Percentiles rank a stretch among this genome's conserved stretches.
These are phyloP conservation scores for Grammomys dolichurus DNA, from an alignment of 2,113 vertebrate species.

Conservation along the genomic window DNA sequence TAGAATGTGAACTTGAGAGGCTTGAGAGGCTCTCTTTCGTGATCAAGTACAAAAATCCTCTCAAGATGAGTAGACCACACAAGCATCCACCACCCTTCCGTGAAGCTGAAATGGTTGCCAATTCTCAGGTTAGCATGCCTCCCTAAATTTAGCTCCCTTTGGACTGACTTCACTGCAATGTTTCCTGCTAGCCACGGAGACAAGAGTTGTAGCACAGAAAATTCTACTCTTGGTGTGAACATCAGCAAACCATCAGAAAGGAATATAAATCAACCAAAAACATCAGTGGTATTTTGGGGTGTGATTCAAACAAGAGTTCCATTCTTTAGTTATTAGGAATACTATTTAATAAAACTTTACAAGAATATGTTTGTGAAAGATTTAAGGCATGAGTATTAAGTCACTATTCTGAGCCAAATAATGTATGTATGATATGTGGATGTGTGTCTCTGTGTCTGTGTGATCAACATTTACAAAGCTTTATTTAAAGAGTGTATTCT, in stretches of 20 bases:
- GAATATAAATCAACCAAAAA: background rate
- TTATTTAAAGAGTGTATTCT: slow-evolving; percentile 10
- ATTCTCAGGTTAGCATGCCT: slow-evolving; percentile 79
- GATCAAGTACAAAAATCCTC: slow-evolving; percentile 78
- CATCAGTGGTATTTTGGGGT: background rate
- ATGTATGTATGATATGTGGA: no score
- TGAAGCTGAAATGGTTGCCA: slow-evolving; percentile 70
- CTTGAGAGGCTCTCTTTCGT: slow-evolving; percentile 69
- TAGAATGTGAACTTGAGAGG: slow-evolving; percentile 54
- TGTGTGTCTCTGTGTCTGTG: background rate
- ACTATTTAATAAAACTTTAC: slow-evolving; percentile 20
- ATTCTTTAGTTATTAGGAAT: background rate
- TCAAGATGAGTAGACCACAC: slow-evolving; percentile 67
- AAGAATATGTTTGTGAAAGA: background rate
- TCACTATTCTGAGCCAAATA: background rate
- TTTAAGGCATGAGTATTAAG: background rate
- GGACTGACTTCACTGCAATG: slow-evolving; percentile 71
- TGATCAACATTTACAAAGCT: background rate
- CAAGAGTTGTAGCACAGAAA: slow-evolving; percentile 61
- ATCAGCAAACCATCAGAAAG: background rate
- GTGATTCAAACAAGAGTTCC: background rate
- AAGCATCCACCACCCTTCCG: slow-evolving; percentile 82
- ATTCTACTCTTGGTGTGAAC: slow-evolving; percentile 26
- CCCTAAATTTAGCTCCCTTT: slow-evolving; percentile 51
- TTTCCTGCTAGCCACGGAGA: slow-evolving; percentile 72